Base-by-base conservation (phyloP, 1,140 invertebrate genomes). In the Mya arenaria region DNA sequence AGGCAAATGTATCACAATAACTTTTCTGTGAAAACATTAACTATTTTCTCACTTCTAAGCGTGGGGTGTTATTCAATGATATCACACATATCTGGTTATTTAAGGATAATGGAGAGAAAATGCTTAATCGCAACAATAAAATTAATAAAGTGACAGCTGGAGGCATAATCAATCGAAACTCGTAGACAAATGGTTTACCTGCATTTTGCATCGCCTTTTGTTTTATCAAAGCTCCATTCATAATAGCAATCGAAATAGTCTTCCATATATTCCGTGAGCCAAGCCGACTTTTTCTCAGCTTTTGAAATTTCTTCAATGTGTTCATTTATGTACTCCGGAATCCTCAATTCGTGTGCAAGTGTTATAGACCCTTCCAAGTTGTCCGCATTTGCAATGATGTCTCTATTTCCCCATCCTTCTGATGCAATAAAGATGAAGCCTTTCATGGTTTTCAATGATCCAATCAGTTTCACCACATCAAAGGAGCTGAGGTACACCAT, bases 341-440 rank as follows among this genome's bases (percentile, higher is more conserved):
- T 69, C 4, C 65, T 62, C 79, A 84, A 60, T 41, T 84, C 73
- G 15, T 78, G 25, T 15, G 79, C 48, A 13, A 86, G 36, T 0
- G 74, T 82, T 52, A 86, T 56, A n/a, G 83, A 63, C 34, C 83
- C 83, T 36, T 48, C 48, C 19, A 69, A 25, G 17, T 68, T 79
- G n/a, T 71, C 41, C 28, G 58, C 32, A 10, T 81, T 34, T 17
- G 82, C 25, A 34, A 84, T 52, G 13, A 71, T 48, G 4, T 37
- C 23, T 48, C 63, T 73, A 15, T 65, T 82, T 8, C 82, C 83
- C 78, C 78, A 86, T 15, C 72, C 85, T 71, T 86, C 85, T 4
- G 82, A 84, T 6, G 65, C 85, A 48, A 86, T 82, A 39, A 86
- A 86, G 8, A 73, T 44, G 65, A 84, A 86, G 48, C 84, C 85